Conservation (phyloP, 2,113 vertebrate species). For the Gopherus evgoodei region DNA sequence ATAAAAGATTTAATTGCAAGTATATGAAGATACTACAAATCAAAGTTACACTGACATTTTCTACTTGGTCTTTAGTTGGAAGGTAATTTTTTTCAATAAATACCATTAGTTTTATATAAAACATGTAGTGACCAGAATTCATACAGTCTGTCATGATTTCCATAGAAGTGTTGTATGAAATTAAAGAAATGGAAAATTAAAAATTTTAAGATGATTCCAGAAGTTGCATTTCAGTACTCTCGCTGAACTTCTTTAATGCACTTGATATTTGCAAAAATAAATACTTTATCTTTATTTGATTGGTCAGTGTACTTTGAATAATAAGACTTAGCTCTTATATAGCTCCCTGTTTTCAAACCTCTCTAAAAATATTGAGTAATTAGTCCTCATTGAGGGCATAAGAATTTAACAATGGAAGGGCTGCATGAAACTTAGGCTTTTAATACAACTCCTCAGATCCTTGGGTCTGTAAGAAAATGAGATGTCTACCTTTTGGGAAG, state of each 20-base stretch:
- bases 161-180: background rate
- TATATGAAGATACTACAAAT: too few species aligned
- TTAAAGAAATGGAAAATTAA: background rate
- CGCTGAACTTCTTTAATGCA: conserved; percentile 2
- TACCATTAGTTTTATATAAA: background rate
- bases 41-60: background rate
- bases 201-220: background rate
- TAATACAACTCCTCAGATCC: background rate
- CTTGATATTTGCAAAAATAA: background rate
- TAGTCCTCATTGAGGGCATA: conserved; percentile 26
- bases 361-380: conserved; percentile 27
- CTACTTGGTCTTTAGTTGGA: background rate
- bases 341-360: conserved; percentile 27
- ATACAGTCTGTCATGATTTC: background rate
- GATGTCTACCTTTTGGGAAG: background rate
- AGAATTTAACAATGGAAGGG: conserved; percentile 20
- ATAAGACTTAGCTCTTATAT: background rate
- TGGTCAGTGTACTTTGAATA: conserved; percentile 9
- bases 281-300: background rate
- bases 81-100: background rate
- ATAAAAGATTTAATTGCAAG: too few species aligned
- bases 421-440: background rate
- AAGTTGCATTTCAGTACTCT: background rate
- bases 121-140: background rate
- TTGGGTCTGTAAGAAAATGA: background rate